phyloP scores from a whole-genome alignment of 2,113 vertebrate genomes.

The Beaufortia kweichowensis region DNA sequence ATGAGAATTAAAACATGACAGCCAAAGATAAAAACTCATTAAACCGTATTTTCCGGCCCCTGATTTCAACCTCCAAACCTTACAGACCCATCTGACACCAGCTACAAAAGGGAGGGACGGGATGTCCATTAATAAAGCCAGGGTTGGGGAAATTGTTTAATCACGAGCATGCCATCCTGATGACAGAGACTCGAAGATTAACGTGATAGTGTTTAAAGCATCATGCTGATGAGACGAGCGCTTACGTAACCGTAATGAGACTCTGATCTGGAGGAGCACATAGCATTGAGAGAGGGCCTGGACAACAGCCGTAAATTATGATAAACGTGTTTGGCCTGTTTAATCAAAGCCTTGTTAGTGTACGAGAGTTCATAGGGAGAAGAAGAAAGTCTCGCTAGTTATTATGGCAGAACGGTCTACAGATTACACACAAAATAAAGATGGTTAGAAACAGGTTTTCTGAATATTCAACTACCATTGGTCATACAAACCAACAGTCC shows the following conservation, averaged over 20 bases:
- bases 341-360: slow-evolving; percentile 30
- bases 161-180: slow-evolving; percentile 73
- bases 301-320: slow-evolving; percentile 20
- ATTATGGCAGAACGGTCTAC: not conserved
- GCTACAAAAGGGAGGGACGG: not conserved
- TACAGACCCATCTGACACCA: not conserved
- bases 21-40: not conserved
- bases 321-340: slow-evolving; percentile 30
- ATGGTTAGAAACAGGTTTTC: too few relatives aligned
- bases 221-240: not conserved
- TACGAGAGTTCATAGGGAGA: not conserved
- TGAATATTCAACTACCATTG: too few relatives aligned
- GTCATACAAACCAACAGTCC: too few relatives aligned
- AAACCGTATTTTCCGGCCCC: slow-evolving; percentile 7
- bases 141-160: slow-evolving; percentile 68
- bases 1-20: slow-evolving; percentile 4
- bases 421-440: not conserved
- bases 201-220: not conserved
- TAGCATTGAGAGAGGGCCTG: not conserved
- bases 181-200: slow-evolving; percentile 19
- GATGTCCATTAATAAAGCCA: slow-evolving; percentile 76
- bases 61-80: slow-evolving; percentile 11
- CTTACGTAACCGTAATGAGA: not conserved
- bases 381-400: not conserved
- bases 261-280: not conserved